Conservation (phyloP, 2,888 invertebrate genomes). For the Andrena haemorrhoa region DNA sequence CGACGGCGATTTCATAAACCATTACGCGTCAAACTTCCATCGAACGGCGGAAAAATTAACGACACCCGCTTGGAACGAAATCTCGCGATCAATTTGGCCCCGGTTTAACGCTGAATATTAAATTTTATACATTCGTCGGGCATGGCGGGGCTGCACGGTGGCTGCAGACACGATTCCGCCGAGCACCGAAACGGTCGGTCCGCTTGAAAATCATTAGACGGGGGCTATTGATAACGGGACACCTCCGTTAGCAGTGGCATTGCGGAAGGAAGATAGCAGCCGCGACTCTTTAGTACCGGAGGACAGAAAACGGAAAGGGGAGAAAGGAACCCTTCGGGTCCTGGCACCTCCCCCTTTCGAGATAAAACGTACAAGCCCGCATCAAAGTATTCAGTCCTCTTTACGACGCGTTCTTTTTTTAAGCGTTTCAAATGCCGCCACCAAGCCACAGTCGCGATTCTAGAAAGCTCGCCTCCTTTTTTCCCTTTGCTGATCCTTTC, state of each 20-base stretch:
- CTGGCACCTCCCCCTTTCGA: slow-evolving; percentile 65
- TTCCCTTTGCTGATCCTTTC: slow-evolving; percentile 45
- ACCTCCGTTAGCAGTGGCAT: slow-evolving; percentile 68
- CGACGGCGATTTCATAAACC: slow-evolving; percentile 35
- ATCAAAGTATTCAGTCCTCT: slow-evolving; percentile 74
- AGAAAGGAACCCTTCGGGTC: slow-evolving; percentile 64
- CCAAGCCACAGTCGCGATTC: slow-evolving; percentile 46
- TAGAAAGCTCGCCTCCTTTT: slow-evolving; percentile 67
- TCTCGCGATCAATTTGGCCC: slow-evolving; percentile 21
- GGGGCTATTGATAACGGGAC: slow-evolving; percentile 72
- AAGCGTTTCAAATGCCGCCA: slow-evolving; percentile 67
- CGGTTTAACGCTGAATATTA: slow-evolving; percentile 24
- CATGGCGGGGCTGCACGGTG: not conserved
- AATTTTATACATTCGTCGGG: slow-evolving; percentile 16
- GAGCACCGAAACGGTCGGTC: slow-evolving; percentile 61
- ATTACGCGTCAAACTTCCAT: slow-evolving; percentile 5
- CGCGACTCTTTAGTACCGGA: slow-evolving; percentile 72
- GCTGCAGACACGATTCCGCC: slow-evolving; percentile 3
- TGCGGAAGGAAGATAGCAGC: slow-evolving; percentile 78
- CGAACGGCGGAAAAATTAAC: slow-evolving; percentile 27
- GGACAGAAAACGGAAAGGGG: slow-evolving; percentile 66
- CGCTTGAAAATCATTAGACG: slow-evolving; percentile 79
- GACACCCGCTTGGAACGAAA: slow-evolving; percentile 5
- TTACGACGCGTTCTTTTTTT: slow-evolving; percentile 70
- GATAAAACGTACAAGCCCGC: slow-evolving; percentile 77